These are phyloP conservation scores for Rhinatrema bivittatum DNA, from an alignment of 2,797 vertebrate species.

Conservation along the genomic window DNA sequence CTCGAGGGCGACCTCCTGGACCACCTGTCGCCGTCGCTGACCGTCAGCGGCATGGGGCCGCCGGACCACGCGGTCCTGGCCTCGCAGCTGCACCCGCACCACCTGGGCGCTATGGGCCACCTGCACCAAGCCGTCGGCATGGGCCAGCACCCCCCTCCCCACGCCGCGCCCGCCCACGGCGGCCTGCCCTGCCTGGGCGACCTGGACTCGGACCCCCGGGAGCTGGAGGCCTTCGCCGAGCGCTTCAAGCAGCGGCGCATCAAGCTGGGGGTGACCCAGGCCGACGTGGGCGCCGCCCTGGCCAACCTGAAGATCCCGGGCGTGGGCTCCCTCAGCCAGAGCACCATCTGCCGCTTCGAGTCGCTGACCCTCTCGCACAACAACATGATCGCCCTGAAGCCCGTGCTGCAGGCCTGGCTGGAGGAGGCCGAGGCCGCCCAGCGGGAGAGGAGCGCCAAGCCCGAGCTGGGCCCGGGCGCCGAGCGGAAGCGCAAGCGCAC, in stretches of 20 bases:
- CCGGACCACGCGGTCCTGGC: conserved; percentile 68
- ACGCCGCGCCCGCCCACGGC: conserved; percentile 61
- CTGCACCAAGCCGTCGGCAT: conserved; percentile 82
- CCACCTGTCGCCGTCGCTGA: conserved; percentile 76
- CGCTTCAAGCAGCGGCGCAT: conserved; percentile 85
- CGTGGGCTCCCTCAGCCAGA: conserved; percentile 89
- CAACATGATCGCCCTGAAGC: conserved; percentile 93
- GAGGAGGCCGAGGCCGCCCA: conserved; percentile 84
- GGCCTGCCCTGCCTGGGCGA: conserved; percentile 72
- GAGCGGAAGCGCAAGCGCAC: conserved; percentile 86
- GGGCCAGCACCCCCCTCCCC: conserved; percentile 69
- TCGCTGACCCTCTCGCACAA: conserved; percentile 92
- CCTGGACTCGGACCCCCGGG: conserved; percentile 83
- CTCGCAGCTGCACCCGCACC: conserved; percentile 66
- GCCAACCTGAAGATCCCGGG: conserved; percentile 88
- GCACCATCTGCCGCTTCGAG: conserved; percentile 94
- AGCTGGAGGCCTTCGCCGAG: conserved; percentile 90
- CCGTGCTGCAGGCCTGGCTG: conserved; percentile 86
- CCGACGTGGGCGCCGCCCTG: conserved; percentile 80
- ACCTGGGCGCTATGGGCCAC: conserved; percentile 81
- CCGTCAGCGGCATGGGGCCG: conserved; percentile 70
- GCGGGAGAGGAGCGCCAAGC: conserved; percentile 72
- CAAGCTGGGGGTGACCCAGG: conserved; percentile 86
- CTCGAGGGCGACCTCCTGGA: conserved; percentile 88
- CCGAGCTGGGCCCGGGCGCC: conserved; percentile 67